These are phyloP conservation scores for Podargus strigoides DNA, from an alignment of 2,797 vertebrate genomes.

Conservation along the genomic window DNA sequence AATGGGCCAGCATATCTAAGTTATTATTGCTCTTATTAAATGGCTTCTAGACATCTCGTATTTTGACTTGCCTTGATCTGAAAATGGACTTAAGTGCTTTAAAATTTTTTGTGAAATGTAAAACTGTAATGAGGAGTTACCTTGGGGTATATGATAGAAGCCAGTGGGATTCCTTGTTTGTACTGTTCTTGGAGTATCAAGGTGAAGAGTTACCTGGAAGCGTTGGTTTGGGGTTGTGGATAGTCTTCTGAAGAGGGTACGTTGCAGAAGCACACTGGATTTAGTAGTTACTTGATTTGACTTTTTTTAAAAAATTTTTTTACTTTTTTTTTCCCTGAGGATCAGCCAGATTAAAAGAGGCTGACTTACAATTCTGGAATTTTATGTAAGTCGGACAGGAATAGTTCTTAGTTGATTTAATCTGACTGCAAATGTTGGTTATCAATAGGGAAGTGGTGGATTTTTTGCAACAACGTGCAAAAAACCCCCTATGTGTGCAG, in stretches of 20 bases:
- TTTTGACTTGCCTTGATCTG: conserved; percentile 37
- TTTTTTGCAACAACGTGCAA: not conserved
- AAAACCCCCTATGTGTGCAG: not conserved
- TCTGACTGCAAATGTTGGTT: not conserved
- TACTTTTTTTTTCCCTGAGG: not conserved
- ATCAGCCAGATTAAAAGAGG: not conserved
- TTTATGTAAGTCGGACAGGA: not conserved
- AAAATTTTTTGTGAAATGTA: conserved; percentile 20
- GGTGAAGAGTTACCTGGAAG: not conserved
- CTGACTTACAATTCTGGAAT: conserved; percentile 1
- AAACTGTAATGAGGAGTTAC: not conserved
- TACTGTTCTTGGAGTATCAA: not conserved
- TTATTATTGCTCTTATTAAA: not conserved
- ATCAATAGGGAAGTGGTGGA: not conserved
- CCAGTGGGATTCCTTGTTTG: not conserved
- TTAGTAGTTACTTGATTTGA: not conserved
- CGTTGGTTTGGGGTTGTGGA: not conserved
- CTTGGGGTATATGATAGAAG: conserved; percentile 8
- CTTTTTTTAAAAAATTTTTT: too few relatives aligned
- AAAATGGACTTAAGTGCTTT: conserved; percentile 7
- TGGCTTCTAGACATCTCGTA: conserved; percentile 17
- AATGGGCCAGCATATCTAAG: not conserved
- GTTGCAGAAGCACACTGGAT: not conserved
- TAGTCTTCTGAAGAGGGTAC: not conserved
- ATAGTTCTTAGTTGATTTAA: conserved; percentile 27